Conservation (phyloP, 2,113 vertebrate species). For the Butorides virescens region DNA sequence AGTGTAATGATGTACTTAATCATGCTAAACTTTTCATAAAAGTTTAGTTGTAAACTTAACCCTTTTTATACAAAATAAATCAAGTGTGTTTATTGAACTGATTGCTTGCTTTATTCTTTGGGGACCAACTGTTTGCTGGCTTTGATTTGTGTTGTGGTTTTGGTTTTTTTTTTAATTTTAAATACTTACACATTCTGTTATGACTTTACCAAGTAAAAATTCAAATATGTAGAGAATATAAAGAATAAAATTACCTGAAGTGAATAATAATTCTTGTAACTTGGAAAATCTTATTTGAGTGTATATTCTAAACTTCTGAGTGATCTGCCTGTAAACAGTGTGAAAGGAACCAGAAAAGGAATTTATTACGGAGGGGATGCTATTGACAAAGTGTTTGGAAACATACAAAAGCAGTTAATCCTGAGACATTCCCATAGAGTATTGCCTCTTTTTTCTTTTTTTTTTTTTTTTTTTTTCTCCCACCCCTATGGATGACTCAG, state of each 20-base stretch:
- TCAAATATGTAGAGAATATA: constrained; percentile 67
- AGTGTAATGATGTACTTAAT: constrained; percentile 98
- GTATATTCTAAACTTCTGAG: background rate
- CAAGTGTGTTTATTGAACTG: constrained; percentile 88
- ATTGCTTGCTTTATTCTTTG: constrained; percentile 77
- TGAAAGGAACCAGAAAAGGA: background rate
- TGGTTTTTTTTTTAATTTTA: background rate
- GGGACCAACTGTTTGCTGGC: constrained; percentile 64
- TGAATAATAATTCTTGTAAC: constrained; percentile 41
- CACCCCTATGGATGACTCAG: background rate
- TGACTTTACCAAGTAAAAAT: constrained; percentile 30
- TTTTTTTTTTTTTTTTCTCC: rapidly evolving
- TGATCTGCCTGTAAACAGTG: background rate
- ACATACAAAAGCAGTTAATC: background rate
- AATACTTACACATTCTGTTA: constrained; percentile 31
- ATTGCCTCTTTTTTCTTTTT: background rate
- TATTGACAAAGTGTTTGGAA: background rate
- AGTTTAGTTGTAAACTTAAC: constrained; percentile 99
- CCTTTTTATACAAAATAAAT: constrained; percentile 99
- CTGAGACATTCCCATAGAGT: background rate
- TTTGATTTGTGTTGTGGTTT: constrained; percentile 53
- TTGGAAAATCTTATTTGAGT: constrained; percentile 40
- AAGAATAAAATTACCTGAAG: constrained; percentile 74
- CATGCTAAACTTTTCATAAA: constrained; percentile 99
- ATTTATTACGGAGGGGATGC: background rate